Conservation (phyloP, 2,113 vertebrate species). For the Zeus faber region DNA sequence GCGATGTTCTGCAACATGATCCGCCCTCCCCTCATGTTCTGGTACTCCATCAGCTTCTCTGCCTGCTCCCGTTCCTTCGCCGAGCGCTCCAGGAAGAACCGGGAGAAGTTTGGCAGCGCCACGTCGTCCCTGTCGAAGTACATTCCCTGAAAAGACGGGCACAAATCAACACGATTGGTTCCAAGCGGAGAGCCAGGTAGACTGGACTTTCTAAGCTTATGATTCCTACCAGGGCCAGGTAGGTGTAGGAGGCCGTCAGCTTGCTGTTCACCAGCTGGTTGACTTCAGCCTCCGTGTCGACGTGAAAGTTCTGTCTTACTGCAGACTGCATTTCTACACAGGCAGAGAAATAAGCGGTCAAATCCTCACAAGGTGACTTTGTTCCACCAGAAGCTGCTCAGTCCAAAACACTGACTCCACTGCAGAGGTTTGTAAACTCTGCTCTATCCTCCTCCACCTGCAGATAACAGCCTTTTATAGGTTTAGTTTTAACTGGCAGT, state of each 20-base stretch:
- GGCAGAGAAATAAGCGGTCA: neutral
- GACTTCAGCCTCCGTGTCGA: slow-evolving; percentile 65
- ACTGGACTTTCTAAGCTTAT: no score
- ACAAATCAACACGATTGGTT: no score
- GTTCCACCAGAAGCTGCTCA: no score
- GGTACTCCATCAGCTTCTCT: slow-evolving; percentile 70
- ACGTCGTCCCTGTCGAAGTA: slow-evolving; percentile 76
- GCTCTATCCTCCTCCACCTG: no score
- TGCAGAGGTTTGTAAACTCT: no score
- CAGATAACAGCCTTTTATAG: no score
- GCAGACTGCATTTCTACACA: slow-evolving; percentile 69
- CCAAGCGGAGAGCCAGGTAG: no score
- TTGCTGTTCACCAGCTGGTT: slow-evolving; percentile 74
- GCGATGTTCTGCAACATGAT: slow-evolving; percentile 69
- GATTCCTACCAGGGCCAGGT: slow-evolving; percentile 64
- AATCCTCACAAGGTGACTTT: no score
- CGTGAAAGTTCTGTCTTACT: slow-evolving; percentile 69
- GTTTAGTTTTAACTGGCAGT: no score
- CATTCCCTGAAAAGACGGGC: slow-evolving; percentile 60
- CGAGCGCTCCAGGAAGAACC: slow-evolving; percentile 68
- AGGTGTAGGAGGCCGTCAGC: slow-evolving; percentile 70
- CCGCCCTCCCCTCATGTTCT: slow-evolving; percentile 71
- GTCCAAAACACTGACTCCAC: no score
- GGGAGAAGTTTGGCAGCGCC: slow-evolving; percentile 70
- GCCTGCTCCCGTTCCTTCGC: slow-evolving; percentile 69